Conservation (phyloP, 2,888 invertebrate genomes). For the Drosophila kokeensis region DNA sequence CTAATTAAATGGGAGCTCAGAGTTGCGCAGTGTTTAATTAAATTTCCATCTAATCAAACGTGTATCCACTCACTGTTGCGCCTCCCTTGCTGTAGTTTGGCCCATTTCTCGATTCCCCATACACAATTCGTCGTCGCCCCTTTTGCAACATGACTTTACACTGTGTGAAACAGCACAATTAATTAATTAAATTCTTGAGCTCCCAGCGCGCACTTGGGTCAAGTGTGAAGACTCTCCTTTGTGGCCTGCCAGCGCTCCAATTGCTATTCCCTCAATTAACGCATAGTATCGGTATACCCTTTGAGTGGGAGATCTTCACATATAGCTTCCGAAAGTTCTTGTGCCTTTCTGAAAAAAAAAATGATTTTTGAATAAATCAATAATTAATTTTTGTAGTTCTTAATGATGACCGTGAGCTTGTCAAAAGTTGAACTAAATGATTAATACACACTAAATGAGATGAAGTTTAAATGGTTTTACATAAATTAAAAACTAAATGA, state of each 20-base stretch:
- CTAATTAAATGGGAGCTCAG: neutral
- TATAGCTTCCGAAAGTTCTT: neutral
- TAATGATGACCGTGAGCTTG: neutral
- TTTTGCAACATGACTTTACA: conserved; percentile 18
- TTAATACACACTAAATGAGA: neutral
- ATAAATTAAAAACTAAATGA: neutral
- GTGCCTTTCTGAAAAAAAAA: neutral
- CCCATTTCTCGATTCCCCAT: conserved; percentile 42
- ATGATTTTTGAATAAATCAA: neutral
- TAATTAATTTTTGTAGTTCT: neutral
- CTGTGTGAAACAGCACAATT: conserved; percentile 56
- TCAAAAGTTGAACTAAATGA: neutral
- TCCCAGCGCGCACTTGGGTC: conserved; percentile 54
- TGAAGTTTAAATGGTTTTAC: neutral
- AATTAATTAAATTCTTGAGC: conserved; percentile 77
- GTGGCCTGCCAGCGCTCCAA: conserved; percentile 45
- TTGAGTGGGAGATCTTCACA: neutral
- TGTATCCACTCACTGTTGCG: neutral
- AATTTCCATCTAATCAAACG: neutral
- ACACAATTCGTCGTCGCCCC: conserved; percentile 6
- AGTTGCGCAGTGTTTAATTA: neutral
- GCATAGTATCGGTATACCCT: neutral
- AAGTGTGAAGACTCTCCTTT: conserved; percentile 66
- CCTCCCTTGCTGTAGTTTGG: conserved; percentile 18
- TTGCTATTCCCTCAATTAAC: conserved; percentile 20